phyloP scores from a whole-genome alignment of 2,888 invertebrate species.

The Dolichopus griseipennis region DNA sequence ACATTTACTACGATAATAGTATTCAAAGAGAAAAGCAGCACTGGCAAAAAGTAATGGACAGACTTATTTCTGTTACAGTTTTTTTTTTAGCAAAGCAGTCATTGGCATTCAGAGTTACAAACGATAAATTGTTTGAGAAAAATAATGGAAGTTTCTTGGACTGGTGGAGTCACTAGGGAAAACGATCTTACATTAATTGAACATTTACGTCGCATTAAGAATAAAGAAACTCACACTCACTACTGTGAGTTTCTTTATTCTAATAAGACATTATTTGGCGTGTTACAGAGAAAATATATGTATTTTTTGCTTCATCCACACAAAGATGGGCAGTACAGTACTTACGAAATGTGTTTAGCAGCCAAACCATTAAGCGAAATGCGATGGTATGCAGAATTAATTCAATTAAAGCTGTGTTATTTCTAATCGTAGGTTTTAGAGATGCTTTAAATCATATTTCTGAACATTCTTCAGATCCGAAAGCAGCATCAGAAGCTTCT shows the following conservation, averaged over 20 bases:
- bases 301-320: too few relatives aligned
- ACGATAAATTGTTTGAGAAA: conserved; percentile 10
- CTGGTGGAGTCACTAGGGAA: too few relatives aligned
- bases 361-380: conserved; percentile 13
- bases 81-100: not conserved
- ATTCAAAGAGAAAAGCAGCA: conserved; percentile 6
- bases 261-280: too few relatives aligned
- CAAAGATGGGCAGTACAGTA: conserved; percentile 1
- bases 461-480: conserved; percentile 12
- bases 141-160: too few relatives aligned
- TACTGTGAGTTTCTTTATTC: too few relatives aligned
- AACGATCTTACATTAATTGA: too few relatives aligned
- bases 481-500: too few relatives aligned
- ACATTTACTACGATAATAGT: too few relatives aligned
- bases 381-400: conserved; percentile 12
- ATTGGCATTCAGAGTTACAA: conserved; percentile 10
- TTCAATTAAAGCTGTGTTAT: conserved; percentile 10
- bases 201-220: too few relatives aligned
- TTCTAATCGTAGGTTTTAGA: conserved; percentile 10
- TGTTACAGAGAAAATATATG: not conserved
- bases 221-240: too few relatives aligned
- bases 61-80: too few relatives aligned
- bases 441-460: conserved; percentile 12
- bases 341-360: conserved; percentile 12
- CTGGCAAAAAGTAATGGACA: conserved; percentile 10